A percentile compares a stretch with the other conserved stretches of the same genome.
Conservation (phyloP, 2,113 vertebrate species). For the Macquaria ambigua region DNA sequence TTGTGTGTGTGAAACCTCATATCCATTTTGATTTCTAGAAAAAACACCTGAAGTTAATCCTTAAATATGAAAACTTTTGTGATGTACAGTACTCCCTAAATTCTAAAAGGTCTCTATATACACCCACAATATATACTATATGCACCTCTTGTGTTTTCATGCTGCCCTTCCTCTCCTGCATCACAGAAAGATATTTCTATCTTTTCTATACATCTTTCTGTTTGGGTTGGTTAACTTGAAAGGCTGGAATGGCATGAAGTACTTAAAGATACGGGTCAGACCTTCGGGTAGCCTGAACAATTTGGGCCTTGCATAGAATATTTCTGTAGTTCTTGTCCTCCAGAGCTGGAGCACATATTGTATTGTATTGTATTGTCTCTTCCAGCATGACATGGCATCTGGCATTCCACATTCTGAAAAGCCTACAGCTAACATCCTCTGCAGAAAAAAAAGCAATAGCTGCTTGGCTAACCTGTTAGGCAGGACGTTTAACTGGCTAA, state of each 20-base stretch:
- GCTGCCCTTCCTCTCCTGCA: background rate
- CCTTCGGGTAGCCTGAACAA: conserved; percentile 6
- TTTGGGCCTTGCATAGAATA: background rate
- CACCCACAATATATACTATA: too few relatives aligned
- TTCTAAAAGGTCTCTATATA: background rate
- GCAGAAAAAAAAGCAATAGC: background rate
- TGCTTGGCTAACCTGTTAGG: background rate
- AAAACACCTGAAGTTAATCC: background rate
- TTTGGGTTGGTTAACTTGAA: background rate
- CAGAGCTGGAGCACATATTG: background rate
- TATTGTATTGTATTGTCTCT: background rate
- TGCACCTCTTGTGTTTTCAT: background rate
- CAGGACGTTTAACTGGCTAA: background rate
- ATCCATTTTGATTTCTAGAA: conserved; percentile 2
- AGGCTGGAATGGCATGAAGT: background rate
- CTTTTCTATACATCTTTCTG: background rate
- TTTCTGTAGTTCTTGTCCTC: conserved; percentile 6
- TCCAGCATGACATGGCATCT: too few relatives aligned
- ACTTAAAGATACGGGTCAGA: background rate
- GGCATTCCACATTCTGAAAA: background rate
- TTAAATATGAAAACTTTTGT: background rate
- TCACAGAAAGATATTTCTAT: background rate
- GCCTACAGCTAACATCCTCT: background rate
- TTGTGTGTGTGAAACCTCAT: background rate
- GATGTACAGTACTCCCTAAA: too few relatives aligned